Evolutionary conservation across 2,797 vertebrate genomes (phyloP).

Genomic region (Myotis myotis): DNA sequence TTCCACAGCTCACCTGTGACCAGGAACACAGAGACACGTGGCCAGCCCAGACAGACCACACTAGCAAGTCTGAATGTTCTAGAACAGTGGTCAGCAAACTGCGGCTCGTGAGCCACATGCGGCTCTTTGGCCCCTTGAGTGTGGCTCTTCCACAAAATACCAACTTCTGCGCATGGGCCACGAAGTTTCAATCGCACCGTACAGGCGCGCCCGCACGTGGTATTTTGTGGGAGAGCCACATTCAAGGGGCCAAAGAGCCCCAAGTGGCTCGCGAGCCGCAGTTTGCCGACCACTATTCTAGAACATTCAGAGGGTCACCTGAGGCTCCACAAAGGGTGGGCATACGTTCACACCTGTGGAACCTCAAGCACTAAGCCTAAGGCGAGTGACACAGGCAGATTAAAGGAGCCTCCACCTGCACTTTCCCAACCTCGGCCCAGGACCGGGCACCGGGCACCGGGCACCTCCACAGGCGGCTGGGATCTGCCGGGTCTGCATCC

Average conservation of each 20-base stretch:
- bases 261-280: no score
- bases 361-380: background rate
- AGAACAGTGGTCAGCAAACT: background rate
- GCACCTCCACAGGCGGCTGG: background rate
- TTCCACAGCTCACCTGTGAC: background rate
- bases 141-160: no score
- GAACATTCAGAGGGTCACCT: background rate
- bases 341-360: background rate
- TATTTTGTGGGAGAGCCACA: no score
- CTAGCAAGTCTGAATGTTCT: background rate
- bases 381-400: background rate
- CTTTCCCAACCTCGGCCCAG: background rate
- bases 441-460: background rate
- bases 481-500: background rate
- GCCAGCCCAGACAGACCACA: fast-evolving
- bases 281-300: background rate
- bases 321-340: background rate
- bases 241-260: no score
- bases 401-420: background rate
- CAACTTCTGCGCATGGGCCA: no score
- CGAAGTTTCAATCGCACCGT: no score
- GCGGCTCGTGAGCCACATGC: no score
- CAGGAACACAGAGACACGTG: fast-evolving
- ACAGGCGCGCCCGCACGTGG: no score
- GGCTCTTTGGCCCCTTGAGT: no score